Base-by-base conservation (phyloP, 2,888 invertebrate species). In the Nephrotoma flavescens region DNA sequence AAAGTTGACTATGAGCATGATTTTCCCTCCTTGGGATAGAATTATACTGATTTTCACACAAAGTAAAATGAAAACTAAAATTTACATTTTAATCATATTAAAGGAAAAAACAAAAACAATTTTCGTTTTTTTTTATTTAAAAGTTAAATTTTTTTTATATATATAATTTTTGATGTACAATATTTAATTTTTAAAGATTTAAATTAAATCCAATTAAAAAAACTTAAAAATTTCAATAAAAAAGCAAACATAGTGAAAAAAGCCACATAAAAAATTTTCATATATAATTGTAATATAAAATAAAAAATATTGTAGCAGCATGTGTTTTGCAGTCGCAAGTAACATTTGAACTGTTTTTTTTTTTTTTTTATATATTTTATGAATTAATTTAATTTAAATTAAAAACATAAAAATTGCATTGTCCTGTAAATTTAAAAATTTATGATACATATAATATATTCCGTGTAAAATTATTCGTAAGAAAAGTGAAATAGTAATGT, bases 1-100 rank as follows among this genome's bases (percentile, higher is more conserved):
- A 97, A 97, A 92, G 97, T 98, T 88, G 97, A 98, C 91, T 98
- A 98, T 93, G 97, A 97, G 93, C 96, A 96, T 92, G 98, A 98
- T 92, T 98, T 98, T 93, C 98, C 98, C 89, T 97, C 97, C 91
- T 94, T 98, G 91, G 96, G 97, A 92, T 96, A 96, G 93, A 89
- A 86, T 83, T 19, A 85, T 83, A 41, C 41, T 57, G 5, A 15
- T 57, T 57, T 15, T 57, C 52, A 15, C 15, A 5, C 15, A 57
- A 57, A 7, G 11, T 6, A 86, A 87, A 86, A 86, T 45, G 12
- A 86, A 86, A 87, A 86, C 42, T 86, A 86, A 57, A 86, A 44
- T 15, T 57, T 57, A 57, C 52, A 57, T 15, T 19, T 11, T 57
- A 86, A 57, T 71, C 15, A 71, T 42, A 15, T 44, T 5, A 85